Base-by-base conservation (phyloP, 1,140 invertebrate genomes). In the Hylaeus volcanicus region DNA sequence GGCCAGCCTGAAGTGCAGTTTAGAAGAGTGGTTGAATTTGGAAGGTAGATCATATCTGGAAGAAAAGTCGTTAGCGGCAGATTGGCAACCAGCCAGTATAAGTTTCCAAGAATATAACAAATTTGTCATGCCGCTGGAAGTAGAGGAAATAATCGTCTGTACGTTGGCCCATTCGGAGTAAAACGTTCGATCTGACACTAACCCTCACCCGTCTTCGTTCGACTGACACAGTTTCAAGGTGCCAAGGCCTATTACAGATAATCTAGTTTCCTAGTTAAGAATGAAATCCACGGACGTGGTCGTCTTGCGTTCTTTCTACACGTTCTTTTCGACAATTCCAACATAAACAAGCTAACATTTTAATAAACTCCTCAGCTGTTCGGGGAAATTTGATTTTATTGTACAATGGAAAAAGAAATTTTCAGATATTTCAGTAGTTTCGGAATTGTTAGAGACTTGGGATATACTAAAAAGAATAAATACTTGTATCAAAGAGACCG, bases 91-190 rank as follows among this genome's bases (percentile, higher is more conserved):
- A 39, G 89, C 91, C 92, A 93, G 89, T 88, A 88, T 89, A 82
- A 83, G 84, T 89, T 92, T 92, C 88, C 89, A 91, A 92, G 90
- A 90, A 89, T 90, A 88, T 92, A 89, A 90, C 89, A 89, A 86
- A 92, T 92, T 92, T 90, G 89, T 90, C 89, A 90, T 88, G 87
- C 88, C 84, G 81, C 79, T 71, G 84, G 66, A 77, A 76, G 75
- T 82, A 73, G 80, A 88, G 85, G 79, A 86, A 76, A 91, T 90
- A 92, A 91, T 92, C 85, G 84, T 87, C 87, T 90, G 89, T 89
- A 90, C 86, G 64, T 56, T 55, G 64, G 84, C 73, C 69, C 78
- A 90, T 88, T 86, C 77, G 84, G 88, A 90, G 82, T 90, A 87
- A 89, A 90, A 89, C 82, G 88, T 89, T 89, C 84, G 85, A 68